phyloP scores from a whole-genome alignment of 2,888 invertebrate species.

The Helicoverpa assulta region DNA sequence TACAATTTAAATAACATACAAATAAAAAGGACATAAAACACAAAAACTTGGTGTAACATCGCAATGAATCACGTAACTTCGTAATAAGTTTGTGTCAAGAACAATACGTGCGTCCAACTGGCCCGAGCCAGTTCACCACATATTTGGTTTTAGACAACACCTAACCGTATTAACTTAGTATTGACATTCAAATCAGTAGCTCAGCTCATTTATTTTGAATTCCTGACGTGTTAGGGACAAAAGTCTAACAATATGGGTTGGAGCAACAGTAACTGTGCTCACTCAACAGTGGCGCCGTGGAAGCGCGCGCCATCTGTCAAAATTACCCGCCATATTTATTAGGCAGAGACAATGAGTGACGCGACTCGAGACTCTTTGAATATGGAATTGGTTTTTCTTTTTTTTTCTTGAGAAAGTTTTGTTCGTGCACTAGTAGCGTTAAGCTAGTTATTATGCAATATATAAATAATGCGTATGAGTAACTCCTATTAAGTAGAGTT shows the following conservation, averaged over 20 bases:
- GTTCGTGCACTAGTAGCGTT: constrained; percentile 47
- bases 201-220: constrained; percentile 86
- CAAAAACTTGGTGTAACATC: constrained; percentile 56
- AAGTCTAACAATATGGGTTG: constrained; percentile 84
- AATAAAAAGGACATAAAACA: constrained; percentile 63
- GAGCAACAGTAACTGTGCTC: constrained; percentile 87
- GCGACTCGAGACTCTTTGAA: constrained; percentile 60
- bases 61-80: constrained; percentile 61
- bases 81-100: constrained; percentile 57
- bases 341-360: constrained; percentile 68
- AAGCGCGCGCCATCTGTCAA: constrained; percentile 84
- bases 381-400: constrained; percentile 50
- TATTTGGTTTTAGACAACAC: constrained; percentile 85
- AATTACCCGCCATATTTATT: constrained; percentile 82
- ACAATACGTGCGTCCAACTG: constrained; percentile 61
- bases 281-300: constrained; percentile 87
- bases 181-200: constrained; percentile 90
- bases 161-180: constrained; percentile 84
- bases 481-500: constrained; percentile 10
- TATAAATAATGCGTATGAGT: constrained; percentile 33
- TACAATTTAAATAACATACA: constrained; percentile 61
- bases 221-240: constrained; percentile 83
- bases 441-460: constrained; percentile 26
- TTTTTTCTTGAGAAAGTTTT: constrained; percentile 45
- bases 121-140: constrained; percentile 59